A percentile compares a stretch with the other conserved stretches of the same genome.
These are phyloP conservation scores for Megaceryle torquata DNA, from an alignment of 2,113 vertebrate genomes.

Conservation along the genomic window DNA sequence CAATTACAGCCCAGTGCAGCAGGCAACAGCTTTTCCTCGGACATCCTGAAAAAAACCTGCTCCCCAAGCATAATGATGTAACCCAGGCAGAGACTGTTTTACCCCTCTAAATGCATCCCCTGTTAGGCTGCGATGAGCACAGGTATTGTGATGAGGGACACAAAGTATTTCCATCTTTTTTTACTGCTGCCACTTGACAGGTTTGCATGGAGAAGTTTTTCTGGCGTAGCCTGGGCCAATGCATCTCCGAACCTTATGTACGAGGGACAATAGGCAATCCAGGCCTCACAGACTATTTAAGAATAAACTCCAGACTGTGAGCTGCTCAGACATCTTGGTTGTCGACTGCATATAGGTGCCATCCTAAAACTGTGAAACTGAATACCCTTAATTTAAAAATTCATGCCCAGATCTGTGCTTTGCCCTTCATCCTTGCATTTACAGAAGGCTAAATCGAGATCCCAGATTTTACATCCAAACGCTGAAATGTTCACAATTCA, in stretches of 20 bases:
- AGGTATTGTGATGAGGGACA: not conserved
- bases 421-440: conserved; percentile 69
- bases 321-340: conserved; percentile 70
- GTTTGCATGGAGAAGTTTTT: conserved; percentile 25
- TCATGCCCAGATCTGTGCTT: conserved; percentile 69
- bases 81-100: not conserved
- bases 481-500: conserved; percentile 61
- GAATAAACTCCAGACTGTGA: conserved; percentile 70
- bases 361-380: conserved; percentile 69
- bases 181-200: not conserved
- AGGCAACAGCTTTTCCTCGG: not conserved
- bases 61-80: fast-evolving
- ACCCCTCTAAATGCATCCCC: not conserved
- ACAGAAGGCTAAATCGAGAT: conserved; percentile 66
- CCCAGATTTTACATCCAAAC: conserved; percentile 68
- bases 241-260: conserved; percentile 54
- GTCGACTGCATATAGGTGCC: conserved; percentile 67
- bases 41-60: not conserved
- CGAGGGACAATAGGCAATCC: conserved; percentile 63
- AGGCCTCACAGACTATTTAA: conserved; percentile 68
- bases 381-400: conserved; percentile 73
- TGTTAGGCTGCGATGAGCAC: not conserved
- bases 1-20: not conserved
- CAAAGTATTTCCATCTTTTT: not conserved
- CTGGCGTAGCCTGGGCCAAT: conserved; percentile 43